These are phyloP conservation scores for Neoascia interrupta DNA, from an alignment of 2,888 invertebrate genomes.

Conservation along the genomic window DNA sequence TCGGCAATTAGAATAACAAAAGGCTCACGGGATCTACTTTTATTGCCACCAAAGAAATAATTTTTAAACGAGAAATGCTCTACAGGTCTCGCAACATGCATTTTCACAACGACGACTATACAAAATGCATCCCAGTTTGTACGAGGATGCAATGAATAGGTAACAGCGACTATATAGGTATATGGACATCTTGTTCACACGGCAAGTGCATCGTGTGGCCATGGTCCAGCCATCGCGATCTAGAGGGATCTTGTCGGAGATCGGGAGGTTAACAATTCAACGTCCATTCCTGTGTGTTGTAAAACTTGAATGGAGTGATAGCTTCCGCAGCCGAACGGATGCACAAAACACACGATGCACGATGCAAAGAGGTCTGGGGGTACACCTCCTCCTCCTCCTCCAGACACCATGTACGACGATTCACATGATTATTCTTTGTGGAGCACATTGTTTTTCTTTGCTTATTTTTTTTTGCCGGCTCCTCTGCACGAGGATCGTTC, in stretches of 20 bases:
- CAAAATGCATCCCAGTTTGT: conserved; percentile 19
- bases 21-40: conserved; percentile 2
- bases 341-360: conserved; percentile 58
- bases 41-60: conserved; percentile 17
- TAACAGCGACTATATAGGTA: conserved; percentile 5
- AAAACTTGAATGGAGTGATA: conserved; percentile 68
- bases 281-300: conserved; percentile 55
- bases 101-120: conserved; percentile 7
- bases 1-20: conserved; percentile 27
- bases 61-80: conserved; percentile 34
- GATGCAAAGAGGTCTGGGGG: conserved; percentile 48
- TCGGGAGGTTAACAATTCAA: conserved; percentile 37
- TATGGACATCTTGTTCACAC: too few species aligned
- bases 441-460: conserved; percentile 54
- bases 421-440: conserved; percentile 64
- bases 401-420: conserved; percentile 60
- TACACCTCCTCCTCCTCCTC: too few species aligned
- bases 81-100: conserved; percentile 3
- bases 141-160: conserved; percentile 10
- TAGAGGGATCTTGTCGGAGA: conserved; percentile 3
- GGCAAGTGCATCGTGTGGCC: conserved; percentile 62
- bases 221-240: conserved; percentile 1
- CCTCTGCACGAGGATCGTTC: conserved; percentile 14
- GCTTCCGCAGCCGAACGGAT: conserved; percentile 69
- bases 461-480: conserved; percentile 11